Conservation (phyloP, 2,797 vertebrate species). For the Tenualosa ilisha region DNA sequence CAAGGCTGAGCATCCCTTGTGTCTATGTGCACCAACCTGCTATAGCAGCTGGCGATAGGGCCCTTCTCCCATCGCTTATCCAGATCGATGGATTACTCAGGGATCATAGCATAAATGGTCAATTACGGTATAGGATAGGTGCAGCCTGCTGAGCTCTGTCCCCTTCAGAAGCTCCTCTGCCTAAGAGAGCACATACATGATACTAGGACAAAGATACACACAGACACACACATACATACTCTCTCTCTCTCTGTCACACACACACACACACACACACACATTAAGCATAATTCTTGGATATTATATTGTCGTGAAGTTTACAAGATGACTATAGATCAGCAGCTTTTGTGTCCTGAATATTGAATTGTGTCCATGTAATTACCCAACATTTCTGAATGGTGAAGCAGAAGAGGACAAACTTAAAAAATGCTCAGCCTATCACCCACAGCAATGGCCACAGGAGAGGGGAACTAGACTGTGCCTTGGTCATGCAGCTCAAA, state of each 20-base stretch:
- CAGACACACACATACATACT: not conserved
- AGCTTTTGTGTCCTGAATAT: too few species aligned
- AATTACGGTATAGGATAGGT: not conserved
- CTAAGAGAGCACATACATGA: too few species aligned
- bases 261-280: not conserved
- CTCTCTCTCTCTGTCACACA: not conserved
- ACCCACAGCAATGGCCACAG: too few species aligned
- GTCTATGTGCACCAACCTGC: too few species aligned
- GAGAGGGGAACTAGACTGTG: too few species aligned
- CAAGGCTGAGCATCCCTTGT: not conserved
- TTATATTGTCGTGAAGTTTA: not conserved
- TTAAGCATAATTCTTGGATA: not conserved
- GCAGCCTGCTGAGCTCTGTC: not conserved
- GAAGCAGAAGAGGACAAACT: too few species aligned
- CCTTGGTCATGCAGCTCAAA: too few species aligned
- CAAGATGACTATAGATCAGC: too few species aligned
- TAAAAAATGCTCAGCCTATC: too few species aligned
- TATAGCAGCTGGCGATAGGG: not conserved
- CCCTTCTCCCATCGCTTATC: not conserved
- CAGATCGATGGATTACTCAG: not conserved
- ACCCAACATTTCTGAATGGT: too few species aligned
- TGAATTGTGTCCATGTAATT: too few species aligned
- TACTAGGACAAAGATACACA: not conserved
- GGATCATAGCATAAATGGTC: not conserved
- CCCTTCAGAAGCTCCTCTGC: too few species aligned